Percentiles rank a stretch among this genome's conserved stretches.
Conservation (phyloP, 2,797 vertebrate species). For the Clarias pachynema region DNA sequence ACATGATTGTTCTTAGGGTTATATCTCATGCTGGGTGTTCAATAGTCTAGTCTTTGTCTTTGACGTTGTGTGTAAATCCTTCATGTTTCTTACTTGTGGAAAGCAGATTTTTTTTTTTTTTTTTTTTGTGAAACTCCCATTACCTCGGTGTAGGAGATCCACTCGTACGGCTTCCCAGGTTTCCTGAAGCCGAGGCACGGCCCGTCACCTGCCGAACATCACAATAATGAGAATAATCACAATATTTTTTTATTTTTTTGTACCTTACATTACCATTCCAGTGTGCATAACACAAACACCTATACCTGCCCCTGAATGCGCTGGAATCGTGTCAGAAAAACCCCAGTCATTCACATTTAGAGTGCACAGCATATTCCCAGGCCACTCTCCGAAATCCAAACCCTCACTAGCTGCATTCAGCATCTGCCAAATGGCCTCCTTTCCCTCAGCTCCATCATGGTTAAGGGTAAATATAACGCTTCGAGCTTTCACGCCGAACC, state of each 20-base stretch:
- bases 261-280: background rate
- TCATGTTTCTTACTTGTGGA: background rate
- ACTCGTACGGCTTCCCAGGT: constrained; percentile 76
- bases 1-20: background rate
- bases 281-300: too few relatives aligned
- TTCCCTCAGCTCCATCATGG: background rate
- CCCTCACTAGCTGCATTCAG: constrained; percentile 8
- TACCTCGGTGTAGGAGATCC: constrained; percentile 81
- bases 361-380: background rate
- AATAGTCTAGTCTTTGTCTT: background rate
- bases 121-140: background rate
- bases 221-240: too few relatives aligned
- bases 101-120: background rate
- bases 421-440: constrained; percentile 12
- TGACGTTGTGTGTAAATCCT: background rate
- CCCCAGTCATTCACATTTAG: background rate
- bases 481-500: background rate
- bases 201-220: constrained; percentile 64
- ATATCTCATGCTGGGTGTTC: background rate
- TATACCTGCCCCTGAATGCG: background rate
- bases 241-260: too few relatives aligned
- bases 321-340: background rate
- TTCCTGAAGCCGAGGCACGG: constrained; percentile 79
- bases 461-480: background rate
- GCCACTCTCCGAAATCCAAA: background rate